Percentiles rank a stretch among this genome's conserved stretches.
Conservation (phyloP, 2,888 invertebrate genomes). For the Caenorhabditis imperialis region DNA sequence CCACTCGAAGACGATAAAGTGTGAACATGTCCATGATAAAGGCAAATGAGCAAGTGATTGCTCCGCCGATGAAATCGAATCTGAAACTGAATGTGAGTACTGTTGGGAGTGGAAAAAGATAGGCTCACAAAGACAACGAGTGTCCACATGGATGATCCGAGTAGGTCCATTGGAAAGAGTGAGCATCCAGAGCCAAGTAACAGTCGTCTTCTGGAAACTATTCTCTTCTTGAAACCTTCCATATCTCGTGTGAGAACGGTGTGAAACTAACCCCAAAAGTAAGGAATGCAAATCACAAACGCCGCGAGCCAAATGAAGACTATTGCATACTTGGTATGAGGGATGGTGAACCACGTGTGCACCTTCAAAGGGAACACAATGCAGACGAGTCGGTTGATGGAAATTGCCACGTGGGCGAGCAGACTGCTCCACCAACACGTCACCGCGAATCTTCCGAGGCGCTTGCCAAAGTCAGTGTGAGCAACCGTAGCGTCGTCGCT, state of each 20-base stretch:
- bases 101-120: too few relatives aligned
- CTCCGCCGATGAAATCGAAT: too few relatives aligned
- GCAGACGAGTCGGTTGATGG: conserved; percentile 57
- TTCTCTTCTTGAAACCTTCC: neutral
- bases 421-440: conserved; percentile 64
- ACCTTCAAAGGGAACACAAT: conserved; percentile 59
- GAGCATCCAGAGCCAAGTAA: conserved; percentile 39
- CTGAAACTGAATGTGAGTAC: too few relatives aligned
- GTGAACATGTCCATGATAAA: too few relatives aligned
- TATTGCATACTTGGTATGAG: conserved; percentile 25
- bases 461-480: conserved; percentile 22
- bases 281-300: conserved; percentile 47
- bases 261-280: conserved; percentile 50
- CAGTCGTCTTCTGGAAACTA: conserved; percentile 21
- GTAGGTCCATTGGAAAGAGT: conserved; percentile 43
- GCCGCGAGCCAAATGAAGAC: conserved; percentile 45
- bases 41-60: too few relatives aligned
- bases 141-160: conserved; percentile 32
- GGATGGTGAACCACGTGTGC: conserved; percentile 30
- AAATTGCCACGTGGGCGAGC: conserved; percentile 57
- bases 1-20: too few relatives aligned
- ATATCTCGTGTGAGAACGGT: neutral
- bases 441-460: conserved; percentile 56
- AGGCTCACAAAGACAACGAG: conserved; percentile 37
- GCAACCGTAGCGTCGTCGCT: conserved; percentile 44